Evolutionary conservation across 2,888 invertebrate genomes (phyloP).

Genomic region (Stenurella melanura): DNA sequence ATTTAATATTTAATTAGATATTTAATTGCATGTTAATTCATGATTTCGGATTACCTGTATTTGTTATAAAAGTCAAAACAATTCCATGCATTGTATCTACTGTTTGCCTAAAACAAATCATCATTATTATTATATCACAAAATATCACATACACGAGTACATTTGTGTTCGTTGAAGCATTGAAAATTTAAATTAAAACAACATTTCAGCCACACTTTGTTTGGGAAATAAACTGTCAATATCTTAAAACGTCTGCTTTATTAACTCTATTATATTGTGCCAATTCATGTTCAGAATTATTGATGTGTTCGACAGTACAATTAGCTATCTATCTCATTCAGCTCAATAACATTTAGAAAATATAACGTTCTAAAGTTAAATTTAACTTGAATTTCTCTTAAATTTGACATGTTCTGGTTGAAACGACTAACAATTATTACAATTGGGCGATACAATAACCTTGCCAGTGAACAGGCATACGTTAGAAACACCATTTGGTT

Average conservation of each 20-base stretch:
- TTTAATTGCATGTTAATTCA: slow-evolving; percentile 4
- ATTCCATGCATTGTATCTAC: not conserved
- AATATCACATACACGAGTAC: not conserved
- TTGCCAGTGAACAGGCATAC: too few species aligned
- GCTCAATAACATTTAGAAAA: not conserved
- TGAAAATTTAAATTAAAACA: slow-evolving; percentile 15
- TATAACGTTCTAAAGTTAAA: too few species aligned
- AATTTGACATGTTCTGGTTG: too few species aligned
- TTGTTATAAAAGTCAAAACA: not conserved
- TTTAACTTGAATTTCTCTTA: too few species aligned
- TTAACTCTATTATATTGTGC: slow-evolving; percentile 1
- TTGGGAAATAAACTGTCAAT: slow-evolving; percentile 22
- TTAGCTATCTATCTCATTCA: not conserved
- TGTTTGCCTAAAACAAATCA: not conserved
- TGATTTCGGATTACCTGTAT: not conserved
- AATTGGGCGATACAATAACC: too few species aligned
- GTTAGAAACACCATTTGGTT: too few species aligned
- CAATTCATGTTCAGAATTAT: not conserved
- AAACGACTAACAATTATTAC: too few species aligned
- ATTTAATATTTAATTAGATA: not conserved
- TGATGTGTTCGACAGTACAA: not conserved
- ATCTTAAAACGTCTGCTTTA: not conserved
- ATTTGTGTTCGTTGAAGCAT: not conserved
- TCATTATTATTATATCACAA: not conserved
- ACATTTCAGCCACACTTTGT: not conserved